Conservation (phyloP, 2,888 invertebrate genomes). For the Protophormia terraenovae region DNA sequence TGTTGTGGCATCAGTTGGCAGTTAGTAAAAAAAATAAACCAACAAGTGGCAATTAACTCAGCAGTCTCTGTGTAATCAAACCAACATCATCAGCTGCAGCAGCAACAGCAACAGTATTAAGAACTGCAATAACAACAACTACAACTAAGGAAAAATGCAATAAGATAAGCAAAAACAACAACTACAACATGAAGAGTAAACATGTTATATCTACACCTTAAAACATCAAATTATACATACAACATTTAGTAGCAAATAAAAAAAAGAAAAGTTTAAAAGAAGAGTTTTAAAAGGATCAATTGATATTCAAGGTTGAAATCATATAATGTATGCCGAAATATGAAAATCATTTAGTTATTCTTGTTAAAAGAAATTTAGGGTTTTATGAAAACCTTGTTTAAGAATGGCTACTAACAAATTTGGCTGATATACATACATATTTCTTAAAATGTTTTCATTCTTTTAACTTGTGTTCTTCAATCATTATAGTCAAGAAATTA, state of each 20-base stretch:
- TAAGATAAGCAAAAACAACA: conserved; percentile 27
- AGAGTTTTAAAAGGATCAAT: not conserved
- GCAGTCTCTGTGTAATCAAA: conserved; percentile 65
- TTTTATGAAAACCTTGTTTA: too few species aligned
- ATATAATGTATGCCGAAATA: too few species aligned
- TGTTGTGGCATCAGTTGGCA: conserved; percentile 75
- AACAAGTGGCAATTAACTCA: conserved; percentile 70
- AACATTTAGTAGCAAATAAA: not conserved
- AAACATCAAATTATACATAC: conserved; percentile 36
- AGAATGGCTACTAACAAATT: too few species aligned
- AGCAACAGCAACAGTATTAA: conserved; percentile 27
- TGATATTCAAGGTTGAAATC: too few species aligned
- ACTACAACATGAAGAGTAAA: conserved; percentile 39
- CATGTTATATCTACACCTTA: conserved; percentile 58
- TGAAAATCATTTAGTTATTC: too few species aligned
- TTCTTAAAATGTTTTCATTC: not conserved
- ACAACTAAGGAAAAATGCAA: conserved; percentile 5
- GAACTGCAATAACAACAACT: conserved; percentile 29
- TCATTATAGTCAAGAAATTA: conserved; percentile 5
- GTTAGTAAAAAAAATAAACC: conserved; percentile 67
- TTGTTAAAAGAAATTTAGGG: too few species aligned
- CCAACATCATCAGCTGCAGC: conserved; percentile 53
- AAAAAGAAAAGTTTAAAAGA: not conserved
- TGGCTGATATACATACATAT: too few species aligned
- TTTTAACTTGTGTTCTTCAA: not conserved